Percentiles rank a stretch among this genome's conserved stretches.
phyloP scores from a whole-genome alignment of 2,888 invertebrate species.

The Netelia virgata region DNA sequence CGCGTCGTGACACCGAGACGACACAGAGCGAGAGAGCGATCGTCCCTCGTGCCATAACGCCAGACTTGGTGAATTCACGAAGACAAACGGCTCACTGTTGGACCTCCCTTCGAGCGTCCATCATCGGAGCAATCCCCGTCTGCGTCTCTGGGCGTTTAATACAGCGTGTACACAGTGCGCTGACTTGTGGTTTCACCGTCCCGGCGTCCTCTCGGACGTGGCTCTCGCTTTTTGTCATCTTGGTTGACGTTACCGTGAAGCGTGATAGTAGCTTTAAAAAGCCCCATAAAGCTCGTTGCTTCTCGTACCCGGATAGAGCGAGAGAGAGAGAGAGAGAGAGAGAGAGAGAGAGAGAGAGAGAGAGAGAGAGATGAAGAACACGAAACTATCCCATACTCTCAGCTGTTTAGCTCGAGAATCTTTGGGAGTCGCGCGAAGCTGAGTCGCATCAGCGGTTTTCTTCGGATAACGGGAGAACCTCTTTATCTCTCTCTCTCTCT shows the following conservation, averaged over 20 bases:
- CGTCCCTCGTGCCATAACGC: slow-evolving; percentile 68
- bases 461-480: slow-evolving; percentile 71
- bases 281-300: slow-evolving; percentile 1
- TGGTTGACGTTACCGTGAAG: slow-evolving; percentile 66
- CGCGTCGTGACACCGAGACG: slow-evolving; percentile 39
- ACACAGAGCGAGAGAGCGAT: slow-evolving; percentile 25
- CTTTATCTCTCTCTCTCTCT: slow-evolving; percentile 45
- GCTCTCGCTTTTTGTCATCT: slow-evolving; percentile 67
- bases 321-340: neutral
- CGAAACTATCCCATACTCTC: slow-evolving; percentile 15
- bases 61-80: slow-evolving; percentile 65
- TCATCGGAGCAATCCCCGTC: slow-evolving; percentile 46
- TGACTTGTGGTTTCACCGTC: slow-evolving; percentile 12
- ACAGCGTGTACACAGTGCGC: slow-evolving; percentile 10
- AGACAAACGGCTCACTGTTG: slow-evolving; percentile 74
- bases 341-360: no score
- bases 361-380: neutral
- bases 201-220: slow-evolving; percentile 31
- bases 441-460: slow-evolving; percentile 26
- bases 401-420: neutral
- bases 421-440: neutral
- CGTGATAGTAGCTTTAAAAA: slow-evolving; percentile 60
- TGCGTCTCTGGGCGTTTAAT: slow-evolving; percentile 44
- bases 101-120: slow-evolving; percentile 43
- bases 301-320: slow-evolving; percentile 21